A percentile compares a stretch with the other conserved stretches of the same genome.
Conservation (phyloP, 1,140 invertebrate genomes). For the Drosophila pruinosa region DNA sequence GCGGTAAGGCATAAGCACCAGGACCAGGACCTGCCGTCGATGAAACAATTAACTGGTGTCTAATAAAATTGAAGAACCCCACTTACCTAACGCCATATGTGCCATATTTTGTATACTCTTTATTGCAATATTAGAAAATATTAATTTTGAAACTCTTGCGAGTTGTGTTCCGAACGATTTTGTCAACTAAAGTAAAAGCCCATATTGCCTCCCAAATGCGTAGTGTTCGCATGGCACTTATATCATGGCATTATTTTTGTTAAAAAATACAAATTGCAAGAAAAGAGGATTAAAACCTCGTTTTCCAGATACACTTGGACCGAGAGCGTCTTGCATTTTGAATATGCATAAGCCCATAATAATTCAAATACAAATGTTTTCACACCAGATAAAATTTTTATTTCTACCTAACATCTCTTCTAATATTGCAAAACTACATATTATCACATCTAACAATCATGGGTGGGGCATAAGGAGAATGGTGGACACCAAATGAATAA, state of each 20-base stretch:
- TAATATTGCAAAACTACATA: conserved; percentile 71
- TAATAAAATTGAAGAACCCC: background rate
- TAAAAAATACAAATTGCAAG: background rate
- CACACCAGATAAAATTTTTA: background rate
- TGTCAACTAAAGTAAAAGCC: background rate
- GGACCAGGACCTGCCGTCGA: conserved; percentile 86
- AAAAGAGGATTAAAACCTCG: background rate
- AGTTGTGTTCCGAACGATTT: background rate
- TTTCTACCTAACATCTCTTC: conserved; percentile 39
- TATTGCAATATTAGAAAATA: conserved; percentile 7
- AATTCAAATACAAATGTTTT: background rate
- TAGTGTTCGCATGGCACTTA: background rate
- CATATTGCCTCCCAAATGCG: background rate
- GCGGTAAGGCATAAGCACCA: conserved; percentile 85
- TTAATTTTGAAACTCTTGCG: background rate
- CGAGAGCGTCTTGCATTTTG: too few species aligned
- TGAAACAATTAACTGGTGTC: too few species aligned
- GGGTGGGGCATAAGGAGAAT: conserved; percentile 69
- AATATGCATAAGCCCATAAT: too few species aligned
- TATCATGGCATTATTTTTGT: background rate
- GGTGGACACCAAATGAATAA: conserved; percentile 71
- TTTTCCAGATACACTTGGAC: too few species aligned
- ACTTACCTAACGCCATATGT: background rate
- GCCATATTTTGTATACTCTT: background rate
- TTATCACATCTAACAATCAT: conserved; percentile 82